Evolutionary conservation across 2,113 vertebrate species (phyloP), one percentile per base, ranked within the genome.

Genomic region (Ictidomys tridecemlineatus): DNA sequence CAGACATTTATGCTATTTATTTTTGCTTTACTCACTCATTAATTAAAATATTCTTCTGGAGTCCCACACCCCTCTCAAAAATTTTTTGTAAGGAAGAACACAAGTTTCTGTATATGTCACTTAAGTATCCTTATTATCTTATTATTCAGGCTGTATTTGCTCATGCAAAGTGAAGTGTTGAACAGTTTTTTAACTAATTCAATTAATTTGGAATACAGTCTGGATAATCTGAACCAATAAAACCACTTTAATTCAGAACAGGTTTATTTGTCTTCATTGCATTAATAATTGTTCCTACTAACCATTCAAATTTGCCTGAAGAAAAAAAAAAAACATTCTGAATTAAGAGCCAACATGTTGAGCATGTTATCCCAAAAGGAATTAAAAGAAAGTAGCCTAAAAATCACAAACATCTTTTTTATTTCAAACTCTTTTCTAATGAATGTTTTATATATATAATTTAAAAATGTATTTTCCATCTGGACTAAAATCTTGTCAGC

Each of bases 221-320:
- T 95, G 24, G 22, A 86, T 92, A 93, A 84, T 94, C 93, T 67
- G 56, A 96, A 91, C 26, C n/a, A 91, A 97, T 94, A 85, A 96
- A 91, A 48, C 4, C 39, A 69, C 53, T 95, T 97, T 95, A 37
- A 80, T 91, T 96, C 86, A 74, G 45, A 85, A 83, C 24, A 96
- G 82, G 78, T 73, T 91, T 97, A 94, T 92, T 94, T 94, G 78
- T 89, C 67, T 97, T 94, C 69, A 80, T 97, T 94, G 74, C 37
- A 12, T 63, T 45, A 90, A 80, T 83, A 91, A 96, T 72, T 61
- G 73, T 73, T 18, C 45, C n/a, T 85, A 61, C 3, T 48, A 32
- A 82, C 34, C 17, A 69, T 91, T 94, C 77, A 94, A 89, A 94
- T 85, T 89, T 95, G 13, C 56, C 37, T 89, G 24, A 8, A 80